Conservation (phyloP, 2,797 vertebrate species). For the Rhinella marina region DNA sequence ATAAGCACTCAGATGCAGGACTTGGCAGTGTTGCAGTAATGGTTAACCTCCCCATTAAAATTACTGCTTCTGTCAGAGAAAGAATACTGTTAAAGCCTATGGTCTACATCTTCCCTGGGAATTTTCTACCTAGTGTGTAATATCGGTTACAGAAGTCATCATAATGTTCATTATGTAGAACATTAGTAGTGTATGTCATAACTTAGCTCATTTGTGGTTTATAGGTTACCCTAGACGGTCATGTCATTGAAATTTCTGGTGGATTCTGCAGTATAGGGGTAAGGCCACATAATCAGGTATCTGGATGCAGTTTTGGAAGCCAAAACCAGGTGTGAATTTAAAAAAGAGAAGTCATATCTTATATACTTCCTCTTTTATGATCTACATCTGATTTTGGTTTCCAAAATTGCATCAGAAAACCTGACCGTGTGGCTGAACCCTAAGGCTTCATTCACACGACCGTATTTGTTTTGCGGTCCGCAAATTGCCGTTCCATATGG, state of each 20-base stretch:
- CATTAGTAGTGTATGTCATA: not conserved
- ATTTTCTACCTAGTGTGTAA: conserved; percentile 34
- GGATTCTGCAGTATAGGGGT: not conserved
- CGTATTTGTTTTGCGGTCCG: too few species aligned
- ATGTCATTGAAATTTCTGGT: not conserved
- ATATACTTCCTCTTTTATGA: too few species aligned
- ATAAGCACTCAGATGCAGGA: not conserved
- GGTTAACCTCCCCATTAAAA: conserved; percentile 33
- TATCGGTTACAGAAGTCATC: not conserved
- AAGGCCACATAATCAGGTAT: too few species aligned
- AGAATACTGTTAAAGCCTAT: conserved; percentile 22
- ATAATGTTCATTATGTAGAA: conserved; percentile 32
- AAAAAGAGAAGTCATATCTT: too few species aligned
- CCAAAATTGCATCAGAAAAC: too few species aligned
- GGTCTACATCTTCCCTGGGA: conserved; percentile 34
- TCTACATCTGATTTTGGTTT: too few species aligned
- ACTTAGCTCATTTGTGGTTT: not conserved
- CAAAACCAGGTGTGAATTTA: too few species aligned
- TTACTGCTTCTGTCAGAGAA: conserved; percentile 24
- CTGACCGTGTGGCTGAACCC: too few species aligned
- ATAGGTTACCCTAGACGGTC: conserved; percentile 14
- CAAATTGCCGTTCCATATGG: too few species aligned
- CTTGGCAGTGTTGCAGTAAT: conserved; percentile 39
- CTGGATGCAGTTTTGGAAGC: too few species aligned
- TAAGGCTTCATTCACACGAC: too few species aligned